phyloP scores from a whole-genome alignment of 2,888 invertebrate genomes.

The Troglohyphantes excavatus region DNA sequence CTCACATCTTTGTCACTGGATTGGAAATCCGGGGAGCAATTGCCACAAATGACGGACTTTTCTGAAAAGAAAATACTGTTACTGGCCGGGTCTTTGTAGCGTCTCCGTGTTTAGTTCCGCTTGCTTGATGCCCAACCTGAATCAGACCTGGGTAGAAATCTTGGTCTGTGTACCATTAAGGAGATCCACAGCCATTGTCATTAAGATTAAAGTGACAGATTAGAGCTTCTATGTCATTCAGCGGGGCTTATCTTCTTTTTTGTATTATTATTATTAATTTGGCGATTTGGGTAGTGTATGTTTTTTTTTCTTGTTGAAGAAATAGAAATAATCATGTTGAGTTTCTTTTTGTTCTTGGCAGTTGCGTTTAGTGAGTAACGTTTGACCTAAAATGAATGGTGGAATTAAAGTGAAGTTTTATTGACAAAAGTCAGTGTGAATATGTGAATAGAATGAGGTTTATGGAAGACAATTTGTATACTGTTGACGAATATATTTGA shows the following conservation, averaged over 20 bases:
- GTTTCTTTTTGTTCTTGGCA: too few species aligned
- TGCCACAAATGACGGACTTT: slow-evolving; percentile 42
- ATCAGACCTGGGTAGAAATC: slow-evolving; percentile 55
- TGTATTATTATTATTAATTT: too few species aligned
- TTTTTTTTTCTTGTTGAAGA: too few species aligned
- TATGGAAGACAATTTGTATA: too few species aligned
- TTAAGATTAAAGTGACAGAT: slow-evolving; percentile 54
- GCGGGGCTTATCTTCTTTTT: not conserved
- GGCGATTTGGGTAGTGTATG: too few species aligned
- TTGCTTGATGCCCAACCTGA: slow-evolving; percentile 48
- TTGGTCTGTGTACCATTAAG: slow-evolving; percentile 31
- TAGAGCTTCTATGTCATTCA: slow-evolving; percentile 23
- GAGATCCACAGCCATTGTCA: slow-evolving; percentile 34
- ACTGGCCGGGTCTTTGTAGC: slow-evolving; percentile 38
- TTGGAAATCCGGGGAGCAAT: slow-evolving; percentile 66
- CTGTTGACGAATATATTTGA: too few species aligned
- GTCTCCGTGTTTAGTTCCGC: slow-evolving; percentile 72
- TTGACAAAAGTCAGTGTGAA: too few species aligned
- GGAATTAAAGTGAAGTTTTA: too few species aligned
- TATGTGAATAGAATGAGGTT: too few species aligned
- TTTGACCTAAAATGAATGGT: too few species aligned
- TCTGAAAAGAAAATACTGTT: slow-evolving; percentile 55
- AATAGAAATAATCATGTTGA: too few species aligned
- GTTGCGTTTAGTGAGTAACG: too few species aligned
- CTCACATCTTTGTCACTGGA: slow-evolving; percentile 32